A percentile compares a stretch with the other conserved stretches of the same genome.
Evolutionary conservation across 2,888 invertebrate species (phyloP).

Genomic region (Allygus modestus): DNA sequence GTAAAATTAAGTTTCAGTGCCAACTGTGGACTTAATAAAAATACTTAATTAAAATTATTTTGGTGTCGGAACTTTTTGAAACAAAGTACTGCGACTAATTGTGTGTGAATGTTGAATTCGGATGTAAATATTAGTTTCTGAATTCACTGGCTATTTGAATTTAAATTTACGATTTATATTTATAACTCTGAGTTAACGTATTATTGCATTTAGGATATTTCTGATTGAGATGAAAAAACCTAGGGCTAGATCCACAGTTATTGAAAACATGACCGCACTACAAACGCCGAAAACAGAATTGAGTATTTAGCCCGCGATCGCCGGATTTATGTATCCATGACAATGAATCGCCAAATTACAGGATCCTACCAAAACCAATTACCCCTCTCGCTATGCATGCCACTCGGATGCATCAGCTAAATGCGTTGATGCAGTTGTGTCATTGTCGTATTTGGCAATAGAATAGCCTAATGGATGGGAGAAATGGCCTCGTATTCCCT

Average conservation of each 20-base stretch:
- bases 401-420: conserved; percentile 23
- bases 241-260: not conserved
- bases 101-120: too few relatives aligned
- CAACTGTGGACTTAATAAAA: too few relatives aligned
- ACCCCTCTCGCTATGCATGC: conserved; percentile 18
- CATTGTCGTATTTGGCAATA: conserved; percentile 28
- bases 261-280: conserved; percentile 38
- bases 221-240: conserved; percentile 10
- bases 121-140: too few relatives aligned
- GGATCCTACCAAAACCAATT: conserved; percentile 26
- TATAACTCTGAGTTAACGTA: too few relatives aligned
- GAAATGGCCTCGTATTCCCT: conserved; percentile 30
- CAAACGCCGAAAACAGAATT: not conserved
- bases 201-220: not conserved
- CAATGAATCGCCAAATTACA: conserved; percentile 38
- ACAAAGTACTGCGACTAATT: too few relatives aligned
- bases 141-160: too few relatives aligned
- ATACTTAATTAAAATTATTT: too few relatives aligned
- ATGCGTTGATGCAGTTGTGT: conserved; percentile 41
- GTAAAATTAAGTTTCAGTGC: too few relatives aligned
- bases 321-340: conserved; percentile 29
- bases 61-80: too few relatives aligned
- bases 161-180: too few relatives aligned
- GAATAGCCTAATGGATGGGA: conserved; percentile 28
- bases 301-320: conserved; percentile 28